Percentiles rank a stretch among this genome's conserved stretches.
These are phyloP conservation scores for Chorisops tibialis DNA, from an alignment of 2,888 invertebrate genomes.

Conservation along the genomic window DNA sequence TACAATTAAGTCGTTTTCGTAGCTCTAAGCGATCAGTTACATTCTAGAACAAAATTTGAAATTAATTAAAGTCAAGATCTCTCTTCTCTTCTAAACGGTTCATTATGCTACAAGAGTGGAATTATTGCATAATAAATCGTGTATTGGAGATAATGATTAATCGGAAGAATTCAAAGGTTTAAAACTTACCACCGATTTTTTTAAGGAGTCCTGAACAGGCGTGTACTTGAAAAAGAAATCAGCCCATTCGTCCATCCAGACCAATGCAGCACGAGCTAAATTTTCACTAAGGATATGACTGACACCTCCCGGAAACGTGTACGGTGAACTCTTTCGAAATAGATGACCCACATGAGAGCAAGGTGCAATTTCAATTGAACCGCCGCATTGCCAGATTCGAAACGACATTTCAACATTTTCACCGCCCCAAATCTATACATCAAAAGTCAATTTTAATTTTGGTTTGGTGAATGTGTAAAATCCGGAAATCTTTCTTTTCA, in stretches of 20 bases:
- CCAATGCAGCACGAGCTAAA: conserved; percentile 86
- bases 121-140: too few relatives aligned
- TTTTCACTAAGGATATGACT: conserved; percentile 73
- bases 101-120: too few relatives aligned
- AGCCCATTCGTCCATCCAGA: conserved; percentile 98
- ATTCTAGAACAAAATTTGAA: conserved; percentile 52
- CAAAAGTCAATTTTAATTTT: too few relatives aligned
- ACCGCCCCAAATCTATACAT: conserved; percentile 94
- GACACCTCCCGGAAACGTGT: conserved; percentile 91
- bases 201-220: conserved; percentile 54
- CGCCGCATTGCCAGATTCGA: conserved; percentile 94
- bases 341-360: conserved; percentile 93
- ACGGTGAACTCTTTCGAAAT: conserved; percentile 89
- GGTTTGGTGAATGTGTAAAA: too few relatives aligned
- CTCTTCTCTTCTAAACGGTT: too few relatives aligned
- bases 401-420: conserved; percentile 98
- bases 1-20: conserved; percentile 70
- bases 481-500: too few relatives aligned
- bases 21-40: conserved; percentile 65
- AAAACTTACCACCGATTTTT: not conserved
- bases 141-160: too few relatives aligned
- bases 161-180: conserved; percentile 47
- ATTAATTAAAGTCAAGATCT: too few relatives aligned
- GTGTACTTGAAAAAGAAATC: conserved; percentile 88
- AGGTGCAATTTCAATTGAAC: conserved; percentile 83